Evolutionary conservation across 2,797 vertebrate genomes (phyloP).

Genomic region (Rhincodon typus): DNA sequence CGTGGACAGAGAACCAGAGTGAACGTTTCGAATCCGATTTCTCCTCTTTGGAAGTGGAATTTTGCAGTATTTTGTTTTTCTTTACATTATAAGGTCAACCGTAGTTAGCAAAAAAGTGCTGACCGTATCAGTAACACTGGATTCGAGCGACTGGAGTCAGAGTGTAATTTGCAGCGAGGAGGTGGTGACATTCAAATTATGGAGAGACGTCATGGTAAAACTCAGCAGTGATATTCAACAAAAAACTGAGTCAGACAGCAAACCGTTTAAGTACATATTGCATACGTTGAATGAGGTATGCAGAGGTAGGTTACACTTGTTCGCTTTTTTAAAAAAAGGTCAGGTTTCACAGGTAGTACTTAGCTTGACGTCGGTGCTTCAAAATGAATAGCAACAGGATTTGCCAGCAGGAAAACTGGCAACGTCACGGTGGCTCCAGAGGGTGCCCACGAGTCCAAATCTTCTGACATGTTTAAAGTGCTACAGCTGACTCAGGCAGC

Average conservation of each 20-base stretch:
- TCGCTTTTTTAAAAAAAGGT: neutral
- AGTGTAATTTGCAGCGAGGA: neutral
- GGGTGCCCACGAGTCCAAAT: neutral
- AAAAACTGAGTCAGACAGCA: neutral
- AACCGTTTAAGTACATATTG: neutral
- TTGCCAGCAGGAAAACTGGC: neutral
- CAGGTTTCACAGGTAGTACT: neutral
- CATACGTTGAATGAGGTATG: neutral
- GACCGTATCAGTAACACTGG: neutral
- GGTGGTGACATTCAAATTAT: neutral
- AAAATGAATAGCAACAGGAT: neutral
- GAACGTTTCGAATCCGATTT: too few species aligned
- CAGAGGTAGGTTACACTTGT: neutral
- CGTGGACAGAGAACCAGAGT: too few species aligned
- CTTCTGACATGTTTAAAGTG: neutral
- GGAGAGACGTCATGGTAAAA: neutral
- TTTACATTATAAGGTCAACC: neutral
- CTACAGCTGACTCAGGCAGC: constrained; percentile 3
- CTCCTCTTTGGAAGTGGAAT: too few species aligned
- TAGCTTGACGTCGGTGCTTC: neutral
- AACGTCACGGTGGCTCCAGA: neutral
- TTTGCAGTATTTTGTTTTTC: too few species aligned
- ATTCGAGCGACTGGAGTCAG: neutral
- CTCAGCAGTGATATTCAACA: neutral
- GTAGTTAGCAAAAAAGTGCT: neutral